Evolutionary conservation across 2,797 vertebrate genomes (phyloP), one percentile per base, ranked within the genome.

Genomic region (Oreochromis mossambicus): DNA sequence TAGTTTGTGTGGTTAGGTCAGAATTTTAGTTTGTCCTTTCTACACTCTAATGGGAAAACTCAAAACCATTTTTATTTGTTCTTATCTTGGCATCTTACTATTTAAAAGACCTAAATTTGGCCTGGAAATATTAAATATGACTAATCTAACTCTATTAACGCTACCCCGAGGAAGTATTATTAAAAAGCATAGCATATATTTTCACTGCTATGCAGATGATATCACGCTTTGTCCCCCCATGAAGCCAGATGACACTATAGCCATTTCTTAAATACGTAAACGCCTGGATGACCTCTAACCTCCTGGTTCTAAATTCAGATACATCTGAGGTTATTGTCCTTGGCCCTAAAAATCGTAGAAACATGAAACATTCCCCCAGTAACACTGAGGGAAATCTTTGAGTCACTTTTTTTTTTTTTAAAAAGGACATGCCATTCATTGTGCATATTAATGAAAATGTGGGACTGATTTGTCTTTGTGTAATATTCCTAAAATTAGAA

Each of bases 361-460:
- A 6, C 15, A 0, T 19, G 29, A 32, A 26, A 26, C 26, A 26
- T 26, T 26, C 0, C 36, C 36, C 63, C 63, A 15, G 7, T 68
- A 4, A 41, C 1, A 68, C 63, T 68, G 36, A 15, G n/a, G n/a
- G n/a, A 38, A 38, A 66, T 66, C 19, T 66, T 41, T n/a, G 38
- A 66, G 63, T 41, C 1, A 14, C 17, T 32, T 32, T 24, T 55
- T 56, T 17, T 0, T 17, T 0, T 8, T 55, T 21, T 4, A 32
- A 58, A 56, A 58, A 58, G 15, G 15, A 19, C 6, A 32, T 58
- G 55, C 5, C 55, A 32, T 58, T 58, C 26, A 19, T 1, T 58
- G 15, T 58, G 29, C 15, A 19, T 58, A 0, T 58, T 17, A 58
- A 58, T 1, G 0, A 34, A 58, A 34, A 58, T 11, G 3, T 58